Percentiles rank a stretch among this genome's conserved stretches.
These are phyloP conservation scores for Ibycter americanus DNA, from an alignment of 2,797 vertebrate genomes.

Conservation along the genomic window DNA sequence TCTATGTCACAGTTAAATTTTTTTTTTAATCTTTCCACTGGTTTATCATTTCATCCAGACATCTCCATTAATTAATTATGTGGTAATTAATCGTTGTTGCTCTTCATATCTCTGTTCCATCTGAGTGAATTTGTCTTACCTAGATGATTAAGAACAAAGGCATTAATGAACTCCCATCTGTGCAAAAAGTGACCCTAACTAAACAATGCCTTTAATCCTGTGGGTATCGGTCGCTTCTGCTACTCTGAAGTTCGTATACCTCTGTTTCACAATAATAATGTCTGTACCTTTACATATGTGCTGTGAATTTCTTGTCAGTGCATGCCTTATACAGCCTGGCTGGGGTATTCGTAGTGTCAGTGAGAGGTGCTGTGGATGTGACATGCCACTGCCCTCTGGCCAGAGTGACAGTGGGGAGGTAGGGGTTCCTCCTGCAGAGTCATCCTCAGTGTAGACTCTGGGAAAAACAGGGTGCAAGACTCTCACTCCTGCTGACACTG, in stretches of 20 bases:
- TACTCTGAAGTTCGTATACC: accelerated
- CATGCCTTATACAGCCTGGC: accelerated
- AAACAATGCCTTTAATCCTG: background rate
- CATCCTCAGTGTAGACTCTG: accelerated
- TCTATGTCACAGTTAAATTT: background rate
- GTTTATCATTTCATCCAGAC: conserved; percentile 52
- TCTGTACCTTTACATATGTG: background rate
- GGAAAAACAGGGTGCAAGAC: background rate
- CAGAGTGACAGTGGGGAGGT: background rate
- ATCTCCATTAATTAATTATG: conserved; percentile 50
- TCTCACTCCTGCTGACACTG: background rate
- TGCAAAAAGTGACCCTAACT: background rate
- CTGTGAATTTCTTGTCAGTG: background rate
- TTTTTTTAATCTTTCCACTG: conserved; percentile 19
- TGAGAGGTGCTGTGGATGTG: background rate
- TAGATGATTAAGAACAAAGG: background rate
- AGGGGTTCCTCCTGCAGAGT: background rate
- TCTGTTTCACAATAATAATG: accelerated
- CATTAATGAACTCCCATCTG: background rate
- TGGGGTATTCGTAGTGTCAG: background rate
- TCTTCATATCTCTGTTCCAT: background rate
- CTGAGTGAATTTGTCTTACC: background rate
- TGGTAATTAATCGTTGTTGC: conserved; percentile 26
- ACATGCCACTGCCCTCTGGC: background rate
- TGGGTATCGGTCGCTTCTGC: background rate